Percentiles rank a stretch among this genome's conserved stretches.
Evolutionary conservation across 2,888 invertebrate genomes (phyloP).

Genomic region (Sericinus montela): DNA sequence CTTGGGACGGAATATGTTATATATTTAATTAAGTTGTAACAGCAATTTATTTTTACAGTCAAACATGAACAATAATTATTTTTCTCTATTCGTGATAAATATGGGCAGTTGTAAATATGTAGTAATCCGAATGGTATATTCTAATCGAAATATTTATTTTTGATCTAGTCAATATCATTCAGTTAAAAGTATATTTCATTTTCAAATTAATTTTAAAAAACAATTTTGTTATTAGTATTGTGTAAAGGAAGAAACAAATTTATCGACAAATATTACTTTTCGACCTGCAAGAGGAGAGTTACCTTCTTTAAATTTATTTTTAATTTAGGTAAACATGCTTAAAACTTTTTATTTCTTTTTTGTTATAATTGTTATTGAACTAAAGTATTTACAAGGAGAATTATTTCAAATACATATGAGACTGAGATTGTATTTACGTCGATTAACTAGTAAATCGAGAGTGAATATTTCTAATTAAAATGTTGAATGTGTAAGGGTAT

Average conservation of each 20-base stretch:
- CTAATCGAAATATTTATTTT: constrained; percentile 26
- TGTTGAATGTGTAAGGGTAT: not conserved
- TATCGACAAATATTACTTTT: constrained; percentile 4
- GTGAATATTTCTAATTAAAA: constrained; percentile 1
- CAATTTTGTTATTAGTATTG: not conserved
- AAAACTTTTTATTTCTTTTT: constrained; percentile 11
- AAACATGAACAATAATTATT: not conserved
- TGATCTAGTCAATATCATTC: constrained; percentile 46
- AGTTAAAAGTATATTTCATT: constrained; percentile 1
- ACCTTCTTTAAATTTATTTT: constrained; percentile 37
- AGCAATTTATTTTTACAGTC: not conserved
- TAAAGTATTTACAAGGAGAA: constrained; percentile 34
- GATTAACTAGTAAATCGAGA: constrained; percentile 29
- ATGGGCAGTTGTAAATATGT: constrained; percentile 23
- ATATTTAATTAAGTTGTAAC: not conserved
- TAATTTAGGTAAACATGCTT: constrained; percentile 33
- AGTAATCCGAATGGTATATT: constrained; percentile 12
- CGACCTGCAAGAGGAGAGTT: constrained; percentile 25
- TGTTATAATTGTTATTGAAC: constrained; percentile 12
- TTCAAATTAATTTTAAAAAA: not conserved
- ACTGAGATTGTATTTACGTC: constrained; percentile 64
- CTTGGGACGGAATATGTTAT: not conserved
- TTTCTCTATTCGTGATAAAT: not conserved
- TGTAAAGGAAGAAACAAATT: not conserved
- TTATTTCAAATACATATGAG: constrained; percentile 54